Evolutionary conservation across 1,140 invertebrate genomes (phyloP).

Genomic region (Drosophila bocki): DNA sequence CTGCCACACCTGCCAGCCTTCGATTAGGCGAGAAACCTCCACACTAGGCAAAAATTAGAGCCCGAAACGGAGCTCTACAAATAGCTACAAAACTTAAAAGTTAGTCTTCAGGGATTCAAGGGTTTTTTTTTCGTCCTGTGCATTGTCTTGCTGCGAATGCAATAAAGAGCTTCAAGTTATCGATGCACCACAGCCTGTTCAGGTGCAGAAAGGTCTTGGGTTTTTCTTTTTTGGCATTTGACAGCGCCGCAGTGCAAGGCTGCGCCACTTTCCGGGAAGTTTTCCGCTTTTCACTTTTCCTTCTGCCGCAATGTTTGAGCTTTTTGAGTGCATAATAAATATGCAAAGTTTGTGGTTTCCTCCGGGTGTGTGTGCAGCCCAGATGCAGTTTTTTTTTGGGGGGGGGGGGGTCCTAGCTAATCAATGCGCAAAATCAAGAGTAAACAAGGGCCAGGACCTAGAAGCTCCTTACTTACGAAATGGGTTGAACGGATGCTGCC

Average conservation of each 20-base stretch:
- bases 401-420: constrained; percentile 64
- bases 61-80: background rate
- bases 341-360: constrained; percentile 67
- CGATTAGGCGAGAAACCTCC: background rate
- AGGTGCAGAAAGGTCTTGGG: constrained; percentile 4
- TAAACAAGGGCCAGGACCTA: constrained; percentile 48
- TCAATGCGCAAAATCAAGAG: constrained; percentile 75
- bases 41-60: background rate
- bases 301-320: constrained; percentile 70
- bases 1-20: background rate
- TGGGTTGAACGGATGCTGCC: background rate
- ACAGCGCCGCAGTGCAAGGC: constrained; percentile 21
- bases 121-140: background rate
- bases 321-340: constrained; percentile 74
- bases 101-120: background rate
- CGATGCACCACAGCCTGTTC: constrained; percentile 41
- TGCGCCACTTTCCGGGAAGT: constrained; percentile 36
- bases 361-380: background rate
- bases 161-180: constrained; percentile 65
- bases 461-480: constrained; percentile 39
- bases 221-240: constrained; percentile 14
- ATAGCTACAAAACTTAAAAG: background rate
- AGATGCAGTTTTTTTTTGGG: background rate
- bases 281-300: constrained; percentile 28
- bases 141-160: constrained; percentile 20